Conservation (phyloP, 1,140 invertebrate species). For the Bombus impatiens region DNA sequence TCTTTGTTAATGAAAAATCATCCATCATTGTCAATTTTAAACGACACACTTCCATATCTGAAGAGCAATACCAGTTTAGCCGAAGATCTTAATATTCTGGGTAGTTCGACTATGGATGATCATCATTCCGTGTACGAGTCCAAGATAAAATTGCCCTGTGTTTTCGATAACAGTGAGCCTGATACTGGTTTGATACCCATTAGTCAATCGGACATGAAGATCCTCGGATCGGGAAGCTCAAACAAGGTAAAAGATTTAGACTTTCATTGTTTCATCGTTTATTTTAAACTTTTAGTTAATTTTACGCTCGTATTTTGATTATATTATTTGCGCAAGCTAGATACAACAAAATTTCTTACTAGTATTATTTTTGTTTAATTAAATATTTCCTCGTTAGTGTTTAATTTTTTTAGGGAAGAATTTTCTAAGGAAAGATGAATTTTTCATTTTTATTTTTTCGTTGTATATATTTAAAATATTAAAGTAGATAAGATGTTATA, state of each 20-base stretch:
- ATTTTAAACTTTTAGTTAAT: too few species aligned
- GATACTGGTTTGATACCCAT: slow-evolving; percentile 63
- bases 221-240: slow-evolving; percentile 51
- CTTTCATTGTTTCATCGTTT: not conserved
- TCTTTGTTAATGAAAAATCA: slow-evolving; percentile 64
- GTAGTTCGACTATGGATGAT: slow-evolving; percentile 48
- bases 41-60: slow-evolving; percentile 66
- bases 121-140: slow-evolving; percentile 67
- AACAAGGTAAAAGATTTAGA: slow-evolving; percentile 34
- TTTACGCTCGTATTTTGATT: too few species aligned
- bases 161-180: slow-evolving; percentile 69
- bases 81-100: slow-evolving; percentile 71
- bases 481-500: too few species aligned
- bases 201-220: slow-evolving; percentile 64
- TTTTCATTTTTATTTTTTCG: too few species aligned
- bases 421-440: too few species aligned
- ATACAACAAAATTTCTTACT: too few species aligned
- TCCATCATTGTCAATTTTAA: slow-evolving; percentile 60
- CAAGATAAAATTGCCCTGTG: slow-evolving; percentile 65
- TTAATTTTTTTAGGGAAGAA: too few species aligned
- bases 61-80: slow-evolving; percentile 63
- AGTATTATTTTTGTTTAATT: too few species aligned
- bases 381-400: too few species aligned
- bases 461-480: too few species aligned
- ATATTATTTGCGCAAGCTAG: too few species aligned